phyloP scores from a whole-genome alignment of 2,888 invertebrate genomes.

The Belgica antarctica region DNA sequence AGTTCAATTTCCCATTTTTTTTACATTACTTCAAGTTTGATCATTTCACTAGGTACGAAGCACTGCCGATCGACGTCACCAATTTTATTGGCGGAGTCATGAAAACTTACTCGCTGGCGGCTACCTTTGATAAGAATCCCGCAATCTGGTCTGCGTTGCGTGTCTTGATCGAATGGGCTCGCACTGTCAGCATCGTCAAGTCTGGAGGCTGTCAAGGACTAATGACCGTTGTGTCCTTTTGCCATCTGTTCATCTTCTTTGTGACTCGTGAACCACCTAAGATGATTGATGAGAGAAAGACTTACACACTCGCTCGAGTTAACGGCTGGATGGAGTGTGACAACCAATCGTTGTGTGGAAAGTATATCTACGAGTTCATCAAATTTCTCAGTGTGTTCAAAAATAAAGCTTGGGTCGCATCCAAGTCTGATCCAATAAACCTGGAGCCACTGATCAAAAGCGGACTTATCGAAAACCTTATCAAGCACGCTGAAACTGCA shows the following conservation, averaged over 20 bases:
- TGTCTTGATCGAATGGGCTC: slow-evolving; percentile 5
- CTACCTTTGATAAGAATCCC: neutral
- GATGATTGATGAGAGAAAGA: neutral
- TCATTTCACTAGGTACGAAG: neutral
- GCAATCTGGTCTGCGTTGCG: neutral
- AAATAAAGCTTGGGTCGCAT: neutral
- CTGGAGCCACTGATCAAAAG: neutral
- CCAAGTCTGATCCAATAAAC: neutral
- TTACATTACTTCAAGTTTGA: neutral
- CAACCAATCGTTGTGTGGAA: neutral
- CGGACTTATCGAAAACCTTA: neutral
- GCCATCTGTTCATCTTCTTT: neutral
- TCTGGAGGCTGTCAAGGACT: neutral
- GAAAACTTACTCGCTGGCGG: neutral
- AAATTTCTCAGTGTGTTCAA: neutral
- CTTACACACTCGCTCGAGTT: neutral
- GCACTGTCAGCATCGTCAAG: neutral
- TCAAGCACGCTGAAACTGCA: neutral
- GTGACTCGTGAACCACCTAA: neutral
- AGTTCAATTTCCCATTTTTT: neutral
- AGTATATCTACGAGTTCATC: neutral
- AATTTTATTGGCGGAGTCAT: slow-evolving; percentile 1
- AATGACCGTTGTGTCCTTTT: slow-evolving; percentile 16
- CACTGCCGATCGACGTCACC: slow-evolving; percentile 8
- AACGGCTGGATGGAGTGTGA: neutral